Base-by-base conservation (phyloP, 2,113 vertebrate species). In the Procavia capensis region DNA sequence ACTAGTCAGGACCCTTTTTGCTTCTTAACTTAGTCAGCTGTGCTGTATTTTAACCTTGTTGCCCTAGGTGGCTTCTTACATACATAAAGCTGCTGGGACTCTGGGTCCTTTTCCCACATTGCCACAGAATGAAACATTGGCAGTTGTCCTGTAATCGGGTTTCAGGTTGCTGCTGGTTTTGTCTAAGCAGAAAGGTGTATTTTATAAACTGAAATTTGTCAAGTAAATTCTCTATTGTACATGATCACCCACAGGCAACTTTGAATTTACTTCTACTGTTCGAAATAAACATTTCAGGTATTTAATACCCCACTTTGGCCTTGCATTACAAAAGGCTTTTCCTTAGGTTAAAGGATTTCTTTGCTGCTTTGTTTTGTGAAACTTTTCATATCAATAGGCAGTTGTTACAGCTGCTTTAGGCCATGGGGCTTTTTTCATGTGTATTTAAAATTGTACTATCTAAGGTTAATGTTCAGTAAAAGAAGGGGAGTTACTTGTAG, bases 281-380 rank as follows among this genome's bases (percentile, higher is more conserved):
- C 70, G 91, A 88, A 96, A 95, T 95, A 94, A 97, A 97, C 57
- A 91, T 94, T 92, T 95, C 87, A 96, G 78, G 82, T 85, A 34
- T 90, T 97, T 86, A 74, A 93, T 88, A 20, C 43, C 88, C 72
- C 20, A 54, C 22, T 19, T 54, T 84, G 90, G 84, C 88, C 47
- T 54, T 75, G 31, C 36, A 79, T 96, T 93, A 94, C 86, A 43
- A 94, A 97, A 95, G 66, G 19, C 27, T 80, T 95, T 95, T 94
- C 63, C 88, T 93, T 24, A 11, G 36, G 43, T 87, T 34, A n/a
- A 88, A 76, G 27, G 19, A 43, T 86, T 94, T 93, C 43, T 78
- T 76, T 84, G 39, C 76, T 86, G 47, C 78, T 88, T 41, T 68
- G 59, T 91, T 91, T 64, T 93, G 61, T 91, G 75, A 80, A 87